Percentiles rank a stretch among this genome's conserved stretches.
phyloP scores from a whole-genome alignment of 2,113 vertebrate genomes.

The Ctenomys sociabilis region DNA sequence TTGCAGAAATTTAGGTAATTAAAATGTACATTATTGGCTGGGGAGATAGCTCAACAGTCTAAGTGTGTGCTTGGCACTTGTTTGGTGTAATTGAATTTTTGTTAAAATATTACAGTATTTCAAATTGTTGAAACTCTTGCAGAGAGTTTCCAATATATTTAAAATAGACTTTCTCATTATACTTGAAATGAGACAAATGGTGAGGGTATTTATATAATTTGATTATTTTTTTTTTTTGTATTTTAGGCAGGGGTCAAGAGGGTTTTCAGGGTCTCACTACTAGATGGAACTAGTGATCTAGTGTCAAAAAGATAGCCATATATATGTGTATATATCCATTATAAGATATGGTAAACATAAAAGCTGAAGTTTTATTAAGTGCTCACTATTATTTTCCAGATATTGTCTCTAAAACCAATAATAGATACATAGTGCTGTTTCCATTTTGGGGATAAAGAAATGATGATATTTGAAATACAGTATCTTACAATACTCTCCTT shows the following conservation, averaged over 20 bases:
- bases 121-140: slow-evolving; percentile 21
- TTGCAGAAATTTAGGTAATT: background rate
- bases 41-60: no score
- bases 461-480: background rate
- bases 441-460: background rate
- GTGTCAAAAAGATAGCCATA: background rate
- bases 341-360: background rate
- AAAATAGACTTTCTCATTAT: slow-evolving; percentile 45
- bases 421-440: background rate
- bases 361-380: background rate
- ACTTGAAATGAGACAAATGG: slow-evolving; percentile 37
- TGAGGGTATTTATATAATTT: slow-evolving; percentile 8
- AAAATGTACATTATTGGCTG: no score
- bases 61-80: no score
- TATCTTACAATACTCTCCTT: background rate
- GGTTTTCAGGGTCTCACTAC: no score
- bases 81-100: slow-evolving; percentile 39
- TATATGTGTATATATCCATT: background rate
- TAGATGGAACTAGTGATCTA: no score
- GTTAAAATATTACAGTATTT: slow-evolving; percentile 36
- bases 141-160: slow-evolving; percentile 7
- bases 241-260: no score
- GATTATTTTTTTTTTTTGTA: background rate
- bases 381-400: background rate
- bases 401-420: background rate